Evolutionary conservation across 2,888 invertebrate genomes (phyloP), one percentile per base, ranked within the genome.

Genomic region (Troides oblongomaculatus): DNA sequence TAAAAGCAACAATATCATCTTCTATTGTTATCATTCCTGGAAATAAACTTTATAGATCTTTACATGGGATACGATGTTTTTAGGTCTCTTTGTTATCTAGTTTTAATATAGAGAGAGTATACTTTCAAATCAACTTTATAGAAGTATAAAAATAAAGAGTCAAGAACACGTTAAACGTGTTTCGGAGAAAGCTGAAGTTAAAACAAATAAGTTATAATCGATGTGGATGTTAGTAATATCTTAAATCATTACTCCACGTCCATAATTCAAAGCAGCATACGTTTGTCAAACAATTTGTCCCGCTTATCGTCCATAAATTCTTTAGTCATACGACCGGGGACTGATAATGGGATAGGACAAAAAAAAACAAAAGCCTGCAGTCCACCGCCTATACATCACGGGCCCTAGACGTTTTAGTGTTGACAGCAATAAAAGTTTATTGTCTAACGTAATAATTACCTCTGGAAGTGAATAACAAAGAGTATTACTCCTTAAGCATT

Each of bases 381-480:
- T 60, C 63, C 18, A 46, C 58, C 17, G 70, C 30, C 66, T 36
- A 62, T 66, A 70, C 64, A 70, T 70, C 66, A 70, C 70, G n/a
- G 43, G 59, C 46, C 18, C 58, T 58, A 58, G 58, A 53, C 62
- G 62, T 66, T 66, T 60, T 66, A 71, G 72, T 69, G 72, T 62
- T 72, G 72, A 61, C 72, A 72, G 71, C 71, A 70, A 72, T 68
- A 70, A 70, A 70, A 66, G 17, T 50, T 56, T 56, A 70, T 66
- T 70, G 66, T 67, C 53, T 21, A 39, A 70, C 56, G 57, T 67
- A 53, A 70, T 70, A 67, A 70, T 70, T 66, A 70, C 59, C 56
- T 18, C 21, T 14, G 58, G 63, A 66, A 25, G 30, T 72, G 72
- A 36, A 56, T 58, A 66, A 75, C 72, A 75, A 71, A 74, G 75